Percentiles rank a stretch among this genome's conserved stretches.
These are phyloP conservation scores for Agelastica alni DNA, from an alignment of 2,888 invertebrate species.

Conservation along the genomic window DNA sequence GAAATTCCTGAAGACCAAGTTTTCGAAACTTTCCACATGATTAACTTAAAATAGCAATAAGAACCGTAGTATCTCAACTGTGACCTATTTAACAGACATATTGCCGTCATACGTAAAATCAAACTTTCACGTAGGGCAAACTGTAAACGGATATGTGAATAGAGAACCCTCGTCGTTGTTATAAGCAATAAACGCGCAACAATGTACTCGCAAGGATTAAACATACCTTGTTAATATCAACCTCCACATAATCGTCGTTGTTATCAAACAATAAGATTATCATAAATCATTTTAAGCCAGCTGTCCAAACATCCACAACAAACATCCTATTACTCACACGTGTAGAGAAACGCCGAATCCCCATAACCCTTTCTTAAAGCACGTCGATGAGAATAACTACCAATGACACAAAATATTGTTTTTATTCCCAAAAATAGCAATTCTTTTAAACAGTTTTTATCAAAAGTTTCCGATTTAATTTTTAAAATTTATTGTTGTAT, in stretches of 20 bases:
- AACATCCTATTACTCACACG: conserved; percentile 17
- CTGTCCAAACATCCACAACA: conserved; percentile 46
- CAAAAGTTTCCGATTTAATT: no score
- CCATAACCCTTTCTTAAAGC: no score
- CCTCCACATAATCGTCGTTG: conserved; percentile 41
- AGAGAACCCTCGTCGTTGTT: conserved; percentile 4
- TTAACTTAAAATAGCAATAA: conserved; percentile 2
- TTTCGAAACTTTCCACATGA: conserved; percentile 15
- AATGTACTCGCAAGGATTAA: conserved; percentile 31
- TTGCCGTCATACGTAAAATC: conserved; percentile 17
- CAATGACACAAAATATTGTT: no score
- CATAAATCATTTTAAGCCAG: conserved; percentile 46
- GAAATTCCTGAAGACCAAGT: no score
- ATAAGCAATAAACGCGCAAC: conserved; percentile 24
- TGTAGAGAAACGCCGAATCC: no score
- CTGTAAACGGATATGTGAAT: no score
- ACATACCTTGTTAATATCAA: conserved; percentile 36
- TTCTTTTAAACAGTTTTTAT: no score
- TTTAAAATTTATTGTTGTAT: no score
- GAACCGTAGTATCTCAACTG: not conserved
- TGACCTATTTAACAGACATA: not conserved
- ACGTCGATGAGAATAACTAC: no score
- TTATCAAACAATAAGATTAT: conserved; percentile 46
- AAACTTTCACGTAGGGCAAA: conserved; percentile 3
- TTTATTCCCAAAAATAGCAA: no score